Evolutionary conservation across 2,113 vertebrate genomes (phyloP).

Genomic region (Rhynchomys soricoides): DNA sequence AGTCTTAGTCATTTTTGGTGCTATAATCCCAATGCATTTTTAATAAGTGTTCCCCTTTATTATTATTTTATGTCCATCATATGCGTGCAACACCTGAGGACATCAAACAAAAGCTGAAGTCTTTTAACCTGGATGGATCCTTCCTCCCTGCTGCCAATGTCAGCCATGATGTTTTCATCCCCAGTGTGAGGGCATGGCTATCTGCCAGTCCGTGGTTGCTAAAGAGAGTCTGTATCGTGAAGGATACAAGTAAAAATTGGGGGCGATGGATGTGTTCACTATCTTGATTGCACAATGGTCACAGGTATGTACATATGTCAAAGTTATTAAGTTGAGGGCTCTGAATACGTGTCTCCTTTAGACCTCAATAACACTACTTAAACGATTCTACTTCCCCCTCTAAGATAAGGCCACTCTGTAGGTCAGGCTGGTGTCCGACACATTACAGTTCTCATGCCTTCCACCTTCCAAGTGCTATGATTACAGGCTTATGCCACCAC

Average conservation of each 20-base stretch:
- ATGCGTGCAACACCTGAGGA: not conserved
- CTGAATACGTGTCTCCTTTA: not conserved
- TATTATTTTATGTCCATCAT: not conserved
- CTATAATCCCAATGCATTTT: not conserved
- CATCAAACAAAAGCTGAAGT: not conserved
- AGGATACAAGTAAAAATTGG: not conserved
- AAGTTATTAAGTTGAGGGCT: not conserved
- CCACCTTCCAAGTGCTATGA: not conserved
- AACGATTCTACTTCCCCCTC: not conserved
- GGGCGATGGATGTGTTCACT: not conserved
- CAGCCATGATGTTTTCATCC: not conserved
- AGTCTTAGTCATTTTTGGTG: conserved; percentile 26
- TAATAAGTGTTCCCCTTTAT: not conserved
- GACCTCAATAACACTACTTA: not conserved
- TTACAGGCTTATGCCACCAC: not conserved
- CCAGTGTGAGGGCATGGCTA: not conserved
- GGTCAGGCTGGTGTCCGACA: not conserved
- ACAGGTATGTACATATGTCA: not conserved
- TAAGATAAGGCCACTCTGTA: not conserved
- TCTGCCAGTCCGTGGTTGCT: not conserved
- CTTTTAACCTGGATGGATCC: not conserved
- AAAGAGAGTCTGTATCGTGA: not conserved
- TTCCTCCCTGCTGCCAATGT: not conserved
- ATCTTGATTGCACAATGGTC: not conserved
- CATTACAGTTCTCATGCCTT: not conserved